A percentile compares a stretch with the other conserved stretches of the same genome.
phyloP scores from a whole-genome alignment of 2,888 invertebrate species.

The Ormyrus pomaceus region DNA sequence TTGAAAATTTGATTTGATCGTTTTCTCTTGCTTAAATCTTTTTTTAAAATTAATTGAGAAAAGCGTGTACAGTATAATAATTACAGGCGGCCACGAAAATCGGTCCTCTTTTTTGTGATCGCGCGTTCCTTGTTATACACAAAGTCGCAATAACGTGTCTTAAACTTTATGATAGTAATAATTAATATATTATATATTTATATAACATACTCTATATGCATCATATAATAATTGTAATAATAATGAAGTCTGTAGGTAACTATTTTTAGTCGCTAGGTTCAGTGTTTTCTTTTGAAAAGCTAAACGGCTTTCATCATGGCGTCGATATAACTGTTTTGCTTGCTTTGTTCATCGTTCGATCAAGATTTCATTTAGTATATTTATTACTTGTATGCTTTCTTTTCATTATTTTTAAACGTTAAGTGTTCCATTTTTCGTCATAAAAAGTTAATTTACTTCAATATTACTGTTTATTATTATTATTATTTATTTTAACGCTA shows the following conservation, averaged over 20 bases:
- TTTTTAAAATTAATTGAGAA: slow-evolving; percentile 15
- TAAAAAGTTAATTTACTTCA: slow-evolving; percentile 41
- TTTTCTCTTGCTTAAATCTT: slow-evolving; percentile 4
- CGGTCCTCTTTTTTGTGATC: slow-evolving; percentile 52
- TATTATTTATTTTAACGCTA: slow-evolving; percentile 2
- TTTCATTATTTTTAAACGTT: slow-evolving; percentile 27
- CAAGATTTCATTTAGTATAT: background rate
- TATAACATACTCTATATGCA: slow-evolving; percentile 71
- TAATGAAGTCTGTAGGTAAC: slow-evolving; percentile 72
- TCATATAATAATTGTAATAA: slow-evolving; percentile 68
- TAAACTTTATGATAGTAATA: slow-evolving; percentile 68
- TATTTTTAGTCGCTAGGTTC: slow-evolving; percentile 56
- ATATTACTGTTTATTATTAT: background rate
- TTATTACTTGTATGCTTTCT: slow-evolving; percentile 27
- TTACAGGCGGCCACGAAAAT: slow-evolving; percentile 58
- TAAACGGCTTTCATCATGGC: slow-evolving; percentile 5
- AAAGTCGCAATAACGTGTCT: slow-evolving; percentile 70
- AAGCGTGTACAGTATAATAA: slow-evolving; percentile 29
- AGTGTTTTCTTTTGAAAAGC: background rate
- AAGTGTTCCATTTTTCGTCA: slow-evolving; percentile 31
- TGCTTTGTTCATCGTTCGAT: background rate
- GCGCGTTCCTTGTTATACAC: slow-evolving; percentile 57
- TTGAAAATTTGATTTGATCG: slow-evolving; percentile 18
- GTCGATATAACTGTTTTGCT: slow-evolving; percentile 1
- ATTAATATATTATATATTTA: slow-evolving; percentile 62